phyloP scores from a whole-genome alignment of 1,140 invertebrate species.

The Aphis gossypii region DNA sequence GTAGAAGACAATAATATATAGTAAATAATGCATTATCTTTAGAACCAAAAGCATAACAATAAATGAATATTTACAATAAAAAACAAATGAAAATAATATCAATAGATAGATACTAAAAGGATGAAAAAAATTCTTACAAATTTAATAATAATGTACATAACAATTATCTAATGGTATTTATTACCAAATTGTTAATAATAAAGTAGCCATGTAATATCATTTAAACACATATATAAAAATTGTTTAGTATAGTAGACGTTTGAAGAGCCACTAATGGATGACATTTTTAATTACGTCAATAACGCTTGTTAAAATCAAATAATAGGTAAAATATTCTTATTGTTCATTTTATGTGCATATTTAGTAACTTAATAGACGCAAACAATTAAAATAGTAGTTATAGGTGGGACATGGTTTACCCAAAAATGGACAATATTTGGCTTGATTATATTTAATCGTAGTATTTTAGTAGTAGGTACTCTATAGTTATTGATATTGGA shows the following conservation, averaged over 20 bases:
- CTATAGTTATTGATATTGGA: not conserved
- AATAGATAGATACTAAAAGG: not conserved
- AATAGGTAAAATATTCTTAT: not conserved
- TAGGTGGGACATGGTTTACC: not conserved
- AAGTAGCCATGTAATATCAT: not conserved
- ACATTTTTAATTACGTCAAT: not conserved
- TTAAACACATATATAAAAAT: not conserved
- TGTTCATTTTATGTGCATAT: not conserved
- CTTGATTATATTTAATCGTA: not conserved
- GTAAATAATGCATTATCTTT: not conserved
- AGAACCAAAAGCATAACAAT: not conserved
- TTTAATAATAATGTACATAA: constrained; percentile 29
- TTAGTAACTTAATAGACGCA: not conserved
- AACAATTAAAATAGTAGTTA: not conserved
- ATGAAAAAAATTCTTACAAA: constrained; percentile 16
- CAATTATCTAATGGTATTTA: not conserved
- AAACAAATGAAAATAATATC: not conserved
- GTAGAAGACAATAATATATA: not conserved
- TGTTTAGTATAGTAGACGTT: not conserved
- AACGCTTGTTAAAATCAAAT: not conserved
- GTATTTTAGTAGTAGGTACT: not conserved
- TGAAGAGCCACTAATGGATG: not conserved
- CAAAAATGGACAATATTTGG: not conserved
- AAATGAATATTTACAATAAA: constrained; percentile 27
- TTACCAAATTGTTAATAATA: not conserved